phyloP scores from a whole-genome alignment of 2,797 vertebrate genomes.

The Novumbra hubbsi region DNA sequence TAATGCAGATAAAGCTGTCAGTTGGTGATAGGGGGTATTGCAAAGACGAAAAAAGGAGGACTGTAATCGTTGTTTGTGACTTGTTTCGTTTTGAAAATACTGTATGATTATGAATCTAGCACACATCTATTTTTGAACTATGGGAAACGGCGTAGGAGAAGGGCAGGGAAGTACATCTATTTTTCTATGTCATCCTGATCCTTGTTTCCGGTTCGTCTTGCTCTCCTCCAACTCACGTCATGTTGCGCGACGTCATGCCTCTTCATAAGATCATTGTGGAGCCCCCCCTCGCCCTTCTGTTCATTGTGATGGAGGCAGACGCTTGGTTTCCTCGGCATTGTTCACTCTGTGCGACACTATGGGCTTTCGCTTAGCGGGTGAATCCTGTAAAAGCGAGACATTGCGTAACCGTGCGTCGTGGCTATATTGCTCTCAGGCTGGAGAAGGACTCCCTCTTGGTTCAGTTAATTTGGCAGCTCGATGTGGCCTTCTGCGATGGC shows the following conservation, averaged over 20 bases:
- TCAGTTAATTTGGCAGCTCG: too few relatives aligned
- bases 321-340: too few relatives aligned
- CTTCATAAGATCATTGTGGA: too few relatives aligned
- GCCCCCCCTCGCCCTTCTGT: background rate
- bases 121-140: background rate
- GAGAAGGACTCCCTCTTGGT: too few relatives aligned
- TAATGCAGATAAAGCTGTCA: conserved; percentile 50
- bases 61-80: conserved; percentile 32
- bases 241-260: conserved; percentile 22
- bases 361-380: too few relatives aligned
- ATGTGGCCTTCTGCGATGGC: too few relatives aligned
- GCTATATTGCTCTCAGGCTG: too few relatives aligned
- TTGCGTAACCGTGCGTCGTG: too few relatives aligned
- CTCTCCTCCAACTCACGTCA: conserved; percentile 26
- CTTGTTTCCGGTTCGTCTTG: conserved; percentile 52
- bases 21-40: conserved; percentile 28
- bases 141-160: background rate
- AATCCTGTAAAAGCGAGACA: too few relatives aligned
- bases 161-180: conserved; percentile 53
- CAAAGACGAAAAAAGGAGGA: background rate
- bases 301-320: too few relatives aligned
- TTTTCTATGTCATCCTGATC: conserved; percentile 67
- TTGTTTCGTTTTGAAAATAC: conserved; percentile 30
- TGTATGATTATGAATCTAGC: conserved; percentile 8
- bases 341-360: too few relatives aligned